A percentile compares a stretch with the other conserved stretches of the same genome.
Conservation (phyloP, 2,113 vertebrate species). For the Calidris pygmaea region DNA sequence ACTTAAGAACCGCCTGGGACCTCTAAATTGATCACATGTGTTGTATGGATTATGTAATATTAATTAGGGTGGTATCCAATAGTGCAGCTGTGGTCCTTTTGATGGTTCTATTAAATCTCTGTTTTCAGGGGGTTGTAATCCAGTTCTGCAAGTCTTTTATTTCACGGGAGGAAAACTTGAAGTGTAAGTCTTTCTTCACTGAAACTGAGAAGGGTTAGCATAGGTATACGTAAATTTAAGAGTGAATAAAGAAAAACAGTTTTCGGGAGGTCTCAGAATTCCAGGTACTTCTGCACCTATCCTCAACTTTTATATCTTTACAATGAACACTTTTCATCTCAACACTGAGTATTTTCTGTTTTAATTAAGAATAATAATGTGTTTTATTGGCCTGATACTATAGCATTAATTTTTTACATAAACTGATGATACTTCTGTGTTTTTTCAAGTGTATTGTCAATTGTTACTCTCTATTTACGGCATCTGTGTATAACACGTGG, state of each 20-base stretch:
- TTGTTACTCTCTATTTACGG: not conserved
- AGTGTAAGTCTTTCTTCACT: not conserved
- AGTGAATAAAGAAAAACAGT: not conserved
- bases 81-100: constrained; percentile 61
- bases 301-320: not conserved
- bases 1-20: constrained; percentile 49
- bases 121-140: constrained; percentile 12
- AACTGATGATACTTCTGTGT: not conserved
- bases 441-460: not conserved
- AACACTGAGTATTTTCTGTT: not conserved
- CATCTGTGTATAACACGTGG: not conserved
- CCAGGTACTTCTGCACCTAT: not conserved
- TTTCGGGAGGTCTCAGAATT: not conserved
- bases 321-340: not conserved
- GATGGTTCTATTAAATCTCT: constrained; percentile 53
- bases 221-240: not conserved
- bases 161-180: not conserved
- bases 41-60: constrained; percentile 69
- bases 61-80: constrained; percentile 62
- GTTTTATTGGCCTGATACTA: not conserved
- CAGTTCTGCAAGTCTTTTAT: not conserved
- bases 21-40: constrained; percentile 59
- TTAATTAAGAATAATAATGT: not conserved
- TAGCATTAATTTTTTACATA: not conserved
- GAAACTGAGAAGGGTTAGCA: not conserved